Evolutionary conservation across 1,140 invertebrate species (phyloP).

Genomic region (Plectus sambesii): DNA sequence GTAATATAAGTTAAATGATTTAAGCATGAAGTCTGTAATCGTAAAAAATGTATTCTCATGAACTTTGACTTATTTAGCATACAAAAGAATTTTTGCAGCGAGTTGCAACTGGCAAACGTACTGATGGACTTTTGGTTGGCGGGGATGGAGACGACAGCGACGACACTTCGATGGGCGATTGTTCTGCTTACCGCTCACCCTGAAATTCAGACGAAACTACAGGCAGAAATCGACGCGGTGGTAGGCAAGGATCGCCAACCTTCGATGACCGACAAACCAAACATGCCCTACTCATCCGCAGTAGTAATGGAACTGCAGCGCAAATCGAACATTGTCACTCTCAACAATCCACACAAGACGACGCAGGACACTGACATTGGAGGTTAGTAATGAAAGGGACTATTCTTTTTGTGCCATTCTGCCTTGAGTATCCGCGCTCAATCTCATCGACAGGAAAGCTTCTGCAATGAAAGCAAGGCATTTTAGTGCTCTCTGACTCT

Average conservation of each 20-base stretch:
- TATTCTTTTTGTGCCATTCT: no score
- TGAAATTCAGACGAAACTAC: conserved; percentile 8
- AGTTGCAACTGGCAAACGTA: conserved; percentile 10
- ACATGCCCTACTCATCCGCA: conserved; percentile 8
- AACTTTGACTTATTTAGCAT: no score
- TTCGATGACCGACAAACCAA: conserved; percentile 13
- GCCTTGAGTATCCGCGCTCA: no score
- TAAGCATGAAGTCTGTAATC: no score
- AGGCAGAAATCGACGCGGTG: conserved; percentile 3
- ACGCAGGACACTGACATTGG: conserved; percentile 22
- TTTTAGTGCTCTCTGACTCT: no score
- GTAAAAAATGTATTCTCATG: no score
- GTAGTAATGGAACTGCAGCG: conserved; percentile 32
- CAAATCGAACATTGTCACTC: conserved; percentile 31
- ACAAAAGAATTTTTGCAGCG: conserved; percentile 3
- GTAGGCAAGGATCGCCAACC: conserved; percentile 8
- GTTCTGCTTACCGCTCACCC: conserved; percentile 15
- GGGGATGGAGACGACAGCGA: conserved; percentile 28
- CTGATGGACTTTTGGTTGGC: conserved; percentile 20
- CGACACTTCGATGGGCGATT: conserved; percentile 27
- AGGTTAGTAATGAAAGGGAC: no score
- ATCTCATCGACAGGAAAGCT: no score
- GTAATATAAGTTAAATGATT: no score
- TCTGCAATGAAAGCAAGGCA: no score
- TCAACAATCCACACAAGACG: conserved; percentile 35